These are phyloP conservation scores for Drosophila saltans DNA, from an alignment of 1,140 invertebrate genomes.

Conservation along the genomic window DNA sequence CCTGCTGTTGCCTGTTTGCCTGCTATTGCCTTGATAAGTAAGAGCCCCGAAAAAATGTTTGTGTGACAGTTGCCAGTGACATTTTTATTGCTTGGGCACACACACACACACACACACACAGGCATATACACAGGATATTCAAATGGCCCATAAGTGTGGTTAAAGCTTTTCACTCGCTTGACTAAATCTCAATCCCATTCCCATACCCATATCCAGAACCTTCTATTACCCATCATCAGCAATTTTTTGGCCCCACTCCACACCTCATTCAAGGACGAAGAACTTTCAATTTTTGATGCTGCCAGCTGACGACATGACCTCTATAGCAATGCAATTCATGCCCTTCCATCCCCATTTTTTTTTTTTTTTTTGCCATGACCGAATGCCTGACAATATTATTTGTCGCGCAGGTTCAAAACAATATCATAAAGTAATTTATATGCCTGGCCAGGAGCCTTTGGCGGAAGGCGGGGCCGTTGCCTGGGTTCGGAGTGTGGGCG, in stretches of 20 bases:
- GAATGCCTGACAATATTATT: conserved; percentile 72
- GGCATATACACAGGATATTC: conserved; percentile 67
- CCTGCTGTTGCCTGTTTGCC: neutral
- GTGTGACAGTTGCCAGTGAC: conserved; percentile 73
- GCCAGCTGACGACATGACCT: conserved; percentile 74
- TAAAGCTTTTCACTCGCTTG: conserved; percentile 73
- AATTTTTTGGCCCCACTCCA: neutral
- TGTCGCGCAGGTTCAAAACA: conserved; percentile 80
- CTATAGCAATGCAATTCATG: conserved; percentile 15
- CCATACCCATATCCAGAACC: neutral
- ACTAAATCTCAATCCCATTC: conserved; percentile 66
- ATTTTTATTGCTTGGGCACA: conserved; percentile 77
- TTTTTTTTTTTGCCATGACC: neutral
- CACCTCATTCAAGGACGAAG: conserved; percentile 13
- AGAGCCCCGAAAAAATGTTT: conserved; percentile 26
- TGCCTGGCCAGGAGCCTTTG: conserved; percentile 50
- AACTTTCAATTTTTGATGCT: conserved; percentile 79
- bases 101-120: conserved; percentile 25
- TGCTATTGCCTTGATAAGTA: conserved; percentile 38
- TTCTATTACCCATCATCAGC: neutral
- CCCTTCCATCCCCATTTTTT: neutral
- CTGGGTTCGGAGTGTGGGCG: conserved; percentile 23
- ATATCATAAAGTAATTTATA: conserved; percentile 82
- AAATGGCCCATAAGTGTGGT: conserved; percentile 80
- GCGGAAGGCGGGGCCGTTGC: conserved; percentile 22